Conservation (phyloP, 1,140 invertebrate genomes). For the Chionoecetes opilio region DNA sequence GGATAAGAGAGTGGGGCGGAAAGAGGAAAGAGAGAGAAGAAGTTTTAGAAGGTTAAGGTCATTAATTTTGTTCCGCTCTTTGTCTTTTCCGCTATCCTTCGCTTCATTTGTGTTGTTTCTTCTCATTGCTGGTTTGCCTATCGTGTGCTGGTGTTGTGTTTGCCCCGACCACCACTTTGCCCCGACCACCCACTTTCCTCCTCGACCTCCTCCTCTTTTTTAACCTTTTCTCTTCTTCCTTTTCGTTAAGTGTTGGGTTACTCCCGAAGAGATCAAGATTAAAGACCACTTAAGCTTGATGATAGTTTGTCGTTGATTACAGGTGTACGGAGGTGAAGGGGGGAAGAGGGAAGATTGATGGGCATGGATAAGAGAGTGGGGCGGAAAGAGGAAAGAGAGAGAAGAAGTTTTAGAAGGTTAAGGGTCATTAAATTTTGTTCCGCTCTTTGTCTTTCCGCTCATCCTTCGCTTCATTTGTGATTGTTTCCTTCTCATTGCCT, state of each 20-base stretch:
- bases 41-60: background rate
- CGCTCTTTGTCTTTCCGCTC: too few species aligned
- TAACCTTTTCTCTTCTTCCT: too few species aligned
- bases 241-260: background rate
- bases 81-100: background rate
- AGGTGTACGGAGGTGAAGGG: background rate
- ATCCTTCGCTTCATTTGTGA: background rate
- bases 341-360: slow-evolving; percentile 13
- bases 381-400: background rate
- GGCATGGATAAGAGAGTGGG: background rate
- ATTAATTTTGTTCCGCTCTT: background rate
- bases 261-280: background rate
- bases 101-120: background rate
- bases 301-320: background rate
- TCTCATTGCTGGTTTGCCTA: background rate
- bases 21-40: background rate
- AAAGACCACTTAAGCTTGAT: background rate
- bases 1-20: background rate
- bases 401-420: too few species aligned
- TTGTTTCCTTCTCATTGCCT: background rate
- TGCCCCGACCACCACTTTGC: background rate
- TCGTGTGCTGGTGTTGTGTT: background rate
- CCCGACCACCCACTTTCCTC: background rate
- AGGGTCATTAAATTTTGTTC: too few species aligned
- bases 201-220: background rate